Conservation (phyloP, 2,113 vertebrate genomes). For the Xenus cinereus region DNA sequence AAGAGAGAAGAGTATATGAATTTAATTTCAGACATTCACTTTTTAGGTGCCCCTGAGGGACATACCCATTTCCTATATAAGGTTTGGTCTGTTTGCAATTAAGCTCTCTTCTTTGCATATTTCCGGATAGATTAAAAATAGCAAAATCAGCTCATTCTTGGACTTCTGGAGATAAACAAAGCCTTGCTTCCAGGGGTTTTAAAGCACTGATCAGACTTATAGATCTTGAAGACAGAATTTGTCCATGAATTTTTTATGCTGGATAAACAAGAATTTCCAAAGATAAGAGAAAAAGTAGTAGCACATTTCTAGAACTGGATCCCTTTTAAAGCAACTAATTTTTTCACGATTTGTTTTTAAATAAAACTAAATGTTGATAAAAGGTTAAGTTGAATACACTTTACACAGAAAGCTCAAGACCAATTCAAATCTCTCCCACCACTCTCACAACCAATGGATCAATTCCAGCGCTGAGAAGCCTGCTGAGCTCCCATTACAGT, state of each 20-base stretch:
- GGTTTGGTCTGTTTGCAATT: conserved; percentile 80
- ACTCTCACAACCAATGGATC: not conserved
- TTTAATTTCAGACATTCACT: conserved; percentile 72
- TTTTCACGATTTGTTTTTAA: not conserved
- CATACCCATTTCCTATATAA: conserved; percentile 75
- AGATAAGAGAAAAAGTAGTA: conserved; percentile 24
- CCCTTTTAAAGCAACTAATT: not conserved
- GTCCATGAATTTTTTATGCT: conserved; percentile 17
- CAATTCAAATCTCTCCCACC: not conserved
- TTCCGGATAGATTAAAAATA: conserved; percentile 81
- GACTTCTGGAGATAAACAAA: conserved; percentile 76
- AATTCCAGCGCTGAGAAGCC: not conserved
- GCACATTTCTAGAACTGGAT: conserved; percentile 17
- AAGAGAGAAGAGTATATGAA: conserved; percentile 42
- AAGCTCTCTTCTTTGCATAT: conserved; percentile 76
- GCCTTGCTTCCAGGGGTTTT: conserved; percentile 66
- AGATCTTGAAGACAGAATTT: conserved; percentile 35
- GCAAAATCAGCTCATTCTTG: conserved; percentile 75
- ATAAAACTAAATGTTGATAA: not conserved
- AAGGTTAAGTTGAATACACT: not conserved
- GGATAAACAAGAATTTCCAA: conserved; percentile 28
- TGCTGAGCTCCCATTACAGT: not conserved
- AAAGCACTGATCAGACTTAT: conserved; percentile 57
- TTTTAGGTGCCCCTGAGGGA: conserved; percentile 73
- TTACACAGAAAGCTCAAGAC: not conserved